These are phyloP conservation scores for Lottia scabra DNA, from an alignment of 2,888 invertebrate species.

Conservation along the genomic window DNA sequence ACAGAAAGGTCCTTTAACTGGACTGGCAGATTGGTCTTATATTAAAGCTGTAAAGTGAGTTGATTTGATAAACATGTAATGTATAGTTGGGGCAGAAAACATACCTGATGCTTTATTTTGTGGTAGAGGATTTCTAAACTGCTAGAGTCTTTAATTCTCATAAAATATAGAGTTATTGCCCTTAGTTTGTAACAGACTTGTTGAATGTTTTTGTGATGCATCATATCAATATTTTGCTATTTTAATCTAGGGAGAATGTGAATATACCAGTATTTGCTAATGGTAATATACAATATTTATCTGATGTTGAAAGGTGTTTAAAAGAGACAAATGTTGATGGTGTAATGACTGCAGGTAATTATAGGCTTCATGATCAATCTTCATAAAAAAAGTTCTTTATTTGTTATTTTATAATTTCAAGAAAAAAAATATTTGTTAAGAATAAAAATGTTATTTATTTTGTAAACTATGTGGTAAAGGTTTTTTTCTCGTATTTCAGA, in stretches of 20 bases:
- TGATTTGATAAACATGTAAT: background rate
- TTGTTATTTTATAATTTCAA: no score
- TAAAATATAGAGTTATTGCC: no score
- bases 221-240: no score
- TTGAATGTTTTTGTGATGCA: background rate
- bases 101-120: no score
- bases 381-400: no score
- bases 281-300: conserved; percentile 93
- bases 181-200: no score
- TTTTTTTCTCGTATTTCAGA: conserved; percentile 76
- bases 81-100: background rate
- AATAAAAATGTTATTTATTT: no score
- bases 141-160: no score
- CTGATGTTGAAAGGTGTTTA: conserved; percentile 88
- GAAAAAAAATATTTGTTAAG: no score
- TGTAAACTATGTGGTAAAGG: no score
- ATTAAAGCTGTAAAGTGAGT: conserved; percentile 88
- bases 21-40: conserved; percentile 93
- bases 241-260: conserved; percentile 78
- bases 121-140: no score
- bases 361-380: background rate
- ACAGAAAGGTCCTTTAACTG: conserved; percentile 95
- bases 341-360: conserved; percentile 72
- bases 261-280: conserved; percentile 96
- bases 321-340: conserved; percentile 84